Base-by-base conservation (phyloP, 2,888 invertebrate species). In the Orgyia antiqua region DNA sequence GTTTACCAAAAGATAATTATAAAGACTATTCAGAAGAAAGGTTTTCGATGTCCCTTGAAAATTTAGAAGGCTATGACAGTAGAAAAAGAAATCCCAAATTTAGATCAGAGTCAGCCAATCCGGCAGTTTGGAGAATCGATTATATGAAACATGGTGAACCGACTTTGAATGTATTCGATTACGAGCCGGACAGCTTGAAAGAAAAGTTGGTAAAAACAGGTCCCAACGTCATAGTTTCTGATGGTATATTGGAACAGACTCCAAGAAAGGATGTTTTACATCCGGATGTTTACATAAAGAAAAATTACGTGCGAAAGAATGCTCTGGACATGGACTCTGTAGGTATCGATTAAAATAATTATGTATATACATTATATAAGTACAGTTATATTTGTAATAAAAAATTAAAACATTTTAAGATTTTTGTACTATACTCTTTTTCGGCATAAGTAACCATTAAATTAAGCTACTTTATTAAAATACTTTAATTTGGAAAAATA, bases 141-240 rank as follows among this genome's bases (percentile, higher is more conserved):
- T 84, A 83, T 43, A 68, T 62, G 60, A 82, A 78, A 41, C 83
- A 80, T 29, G 80, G 79, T 0, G 75, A 77, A 4, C 73, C 80
- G 0, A 68, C 66, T 13, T 13, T 75, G 0, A 71, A 73, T 42
- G 49, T 64, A 43, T 65, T 73, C 9, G 59, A 45, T 0, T 60
- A 52, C 25, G 67, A 67, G 3, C 45, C 53, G 0, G 68, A 69
- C 9, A 39, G 45, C 10, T 38, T 75, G 1, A 60, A 64, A n/a
- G 69, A 63, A 0, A 76, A 73, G 15, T 41, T 79, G 1, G 54
- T 68, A 6, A 75, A 77, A 30, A 54, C 63, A 0, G 69, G 69
- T 0, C 63, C 69, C 0, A 68, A 50, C 27, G 64, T 65, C 0
- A 42, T 70, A 0, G 50, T 71, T 0, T 63, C 71, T 1, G 68